Conservation (phyloP, 92 coral and sea anemone species). For the Porites divaricata region DNA sequence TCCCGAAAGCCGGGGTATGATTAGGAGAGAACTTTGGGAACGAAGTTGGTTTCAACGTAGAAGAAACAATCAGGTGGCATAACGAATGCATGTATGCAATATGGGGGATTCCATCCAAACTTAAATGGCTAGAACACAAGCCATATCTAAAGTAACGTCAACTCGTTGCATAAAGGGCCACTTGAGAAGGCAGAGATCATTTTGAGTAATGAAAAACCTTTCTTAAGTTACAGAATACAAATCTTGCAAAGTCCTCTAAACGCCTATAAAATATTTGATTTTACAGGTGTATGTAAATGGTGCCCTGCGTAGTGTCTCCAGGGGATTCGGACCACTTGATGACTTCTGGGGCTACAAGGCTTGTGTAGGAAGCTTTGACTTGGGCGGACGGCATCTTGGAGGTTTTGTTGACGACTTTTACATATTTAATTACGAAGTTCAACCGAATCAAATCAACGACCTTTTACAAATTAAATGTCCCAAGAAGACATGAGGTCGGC, state of each 20-base stretch:
- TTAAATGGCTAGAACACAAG: no score
- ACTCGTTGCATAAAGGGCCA: no score
- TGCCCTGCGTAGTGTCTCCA: constrained; percentile 54
- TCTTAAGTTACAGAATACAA: neutral
- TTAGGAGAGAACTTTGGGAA: no score
- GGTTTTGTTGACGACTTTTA: constrained; percentile 89
- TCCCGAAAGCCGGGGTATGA: no score
- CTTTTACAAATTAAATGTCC: constrained; percentile 83
- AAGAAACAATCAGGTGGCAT: no score
- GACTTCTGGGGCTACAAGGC: constrained; percentile 99
- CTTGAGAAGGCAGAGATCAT: no score
- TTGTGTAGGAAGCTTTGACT: constrained; percentile 92
- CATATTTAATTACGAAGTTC: constrained; percentile 88
- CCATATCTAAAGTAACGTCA: no score
- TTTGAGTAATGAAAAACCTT: no score
- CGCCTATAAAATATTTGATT: neutral
- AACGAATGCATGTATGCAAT: no score
- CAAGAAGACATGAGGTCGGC: neutral
- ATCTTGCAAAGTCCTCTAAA: no score
- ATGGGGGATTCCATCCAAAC: no score
- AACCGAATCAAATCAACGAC: constrained; percentile 78
- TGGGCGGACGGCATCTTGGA: constrained; percentile 82
- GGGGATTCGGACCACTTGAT: constrained; percentile 86
- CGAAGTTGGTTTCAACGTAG: no score
- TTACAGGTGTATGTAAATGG: constrained; percentile 91